Evolutionary conservation across 2,888 invertebrate species (phyloP).

Genomic region (Atethmia centrago): DNA sequence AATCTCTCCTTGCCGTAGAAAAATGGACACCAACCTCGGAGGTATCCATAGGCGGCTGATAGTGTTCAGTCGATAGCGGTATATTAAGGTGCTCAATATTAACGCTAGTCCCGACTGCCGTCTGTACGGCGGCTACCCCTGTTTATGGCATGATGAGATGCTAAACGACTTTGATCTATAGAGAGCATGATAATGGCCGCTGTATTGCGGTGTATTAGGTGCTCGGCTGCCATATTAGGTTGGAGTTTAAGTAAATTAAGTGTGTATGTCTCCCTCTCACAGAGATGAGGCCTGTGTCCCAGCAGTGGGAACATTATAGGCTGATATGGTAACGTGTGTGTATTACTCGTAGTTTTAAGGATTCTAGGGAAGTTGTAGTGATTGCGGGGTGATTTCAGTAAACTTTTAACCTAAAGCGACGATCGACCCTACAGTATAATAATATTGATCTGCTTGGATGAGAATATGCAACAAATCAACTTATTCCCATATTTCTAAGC

Average conservation of each 20-base stretch:
- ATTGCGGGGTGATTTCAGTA: not conserved
- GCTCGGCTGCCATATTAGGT: slow-evolving; percentile 11
- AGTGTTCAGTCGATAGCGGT: slow-evolving; percentile 61
- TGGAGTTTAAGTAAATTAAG: slow-evolving; percentile 10
- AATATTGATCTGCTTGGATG: no score
- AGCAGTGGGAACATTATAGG: no score
- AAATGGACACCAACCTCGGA: slow-evolving; percentile 36
- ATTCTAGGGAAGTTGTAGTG: not conserved
- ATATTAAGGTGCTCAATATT: slow-evolving; percentile 63
- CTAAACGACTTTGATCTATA: slow-evolving; percentile 55
- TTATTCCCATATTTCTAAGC: no score
- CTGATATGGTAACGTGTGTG: no score
- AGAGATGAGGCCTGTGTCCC: no score
- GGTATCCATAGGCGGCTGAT: slow-evolving; percentile 57
- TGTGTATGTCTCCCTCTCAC: no score
- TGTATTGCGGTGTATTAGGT: slow-evolving; percentile 16
- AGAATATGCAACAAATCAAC: no score
- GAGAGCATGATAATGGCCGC: slow-evolving; percentile 37
- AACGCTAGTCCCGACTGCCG: slow-evolving; percentile 50
- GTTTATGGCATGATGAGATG: slow-evolving; percentile 57
- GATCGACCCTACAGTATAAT: no score
- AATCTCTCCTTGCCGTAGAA: not conserved
- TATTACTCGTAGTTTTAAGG: not conserved
- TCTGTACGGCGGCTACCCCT: slow-evolving; percentile 55
- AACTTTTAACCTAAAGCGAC: no score